Base-by-base conservation (phyloP, 2,888 invertebrate genomes). In the Plagodis dolabraria region DNA sequence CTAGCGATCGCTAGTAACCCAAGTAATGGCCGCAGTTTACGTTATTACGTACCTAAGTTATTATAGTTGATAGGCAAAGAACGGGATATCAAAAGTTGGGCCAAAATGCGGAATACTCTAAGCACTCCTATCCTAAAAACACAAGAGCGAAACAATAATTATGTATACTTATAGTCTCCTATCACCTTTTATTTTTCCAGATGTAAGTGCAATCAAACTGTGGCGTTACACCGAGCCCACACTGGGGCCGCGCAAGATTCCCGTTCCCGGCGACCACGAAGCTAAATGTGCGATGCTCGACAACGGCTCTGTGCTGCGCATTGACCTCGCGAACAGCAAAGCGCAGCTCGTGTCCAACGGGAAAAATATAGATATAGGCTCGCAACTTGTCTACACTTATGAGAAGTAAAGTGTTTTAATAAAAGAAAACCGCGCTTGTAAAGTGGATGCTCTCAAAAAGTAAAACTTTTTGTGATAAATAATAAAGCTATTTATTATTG, bases 161-260 rank as follows among this genome's bases (percentile, higher is more conserved):
- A 38, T 38, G 2, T 38, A 38, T 22, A 22, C 4, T 22, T 22
- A 22, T 22, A 4, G 22, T 22, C 22, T 2, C 22, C 22, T 4
- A 22, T 22, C 22, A 22, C 22, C 5, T 61, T 38, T n/a, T n/a
- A n/a, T n/a, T 63, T 72, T 88, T 92, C 38, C 85, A 96, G 97
- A 95, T 83, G 69, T 92, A 5, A 91, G 86, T 53, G 85, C 88
- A 11, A 84, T 98, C 8, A 93, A 94, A 72, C 79, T 99, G 9
- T 96, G 97, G 94, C 94, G 96, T 33, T 97, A 96, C 86, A 92
- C 94, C 57, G 97, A 98, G 85, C 95, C 97, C 0, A 70, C 93
- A 0, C 67, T 96, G 34, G 98, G 98, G 0, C 96, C 97, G 6
- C 93, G 98, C 47, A 94, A 92, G 73, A 94, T 98, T 54, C 98